These are phyloP conservation scores for Ganaspis sp. DNA, from an alignment of 1,140 invertebrate species.

Conservation along the genomic window DNA sequence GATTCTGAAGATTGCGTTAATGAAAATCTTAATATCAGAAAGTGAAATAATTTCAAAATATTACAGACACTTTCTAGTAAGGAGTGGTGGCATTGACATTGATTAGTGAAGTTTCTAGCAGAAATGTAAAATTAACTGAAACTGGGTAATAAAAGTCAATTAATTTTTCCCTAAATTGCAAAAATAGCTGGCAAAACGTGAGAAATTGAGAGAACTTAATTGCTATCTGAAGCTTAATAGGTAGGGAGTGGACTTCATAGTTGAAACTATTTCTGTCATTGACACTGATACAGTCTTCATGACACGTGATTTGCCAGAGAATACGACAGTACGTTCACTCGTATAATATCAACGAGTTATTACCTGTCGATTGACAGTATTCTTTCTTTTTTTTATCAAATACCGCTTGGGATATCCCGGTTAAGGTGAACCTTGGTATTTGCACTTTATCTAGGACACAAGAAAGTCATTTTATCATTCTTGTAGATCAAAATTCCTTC, in stretches of 20 bases:
- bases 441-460: conserved; percentile 21
- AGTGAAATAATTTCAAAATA: neutral
- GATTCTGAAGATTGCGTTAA: no score
- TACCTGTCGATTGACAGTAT: conserved; percentile 49
- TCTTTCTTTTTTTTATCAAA: conserved; percentile 36
- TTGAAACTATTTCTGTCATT: conserved; percentile 52
- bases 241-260: conserved; percentile 20
- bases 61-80: conserved; percentile 6
- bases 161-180: conserved; percentile 22
- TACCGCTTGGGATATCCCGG: conserved; percentile 27
- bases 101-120: neutral
- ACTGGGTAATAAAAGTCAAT: neutral
- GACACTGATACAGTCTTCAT: conserved; percentile 53
- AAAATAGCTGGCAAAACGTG: conserved; percentile 32
- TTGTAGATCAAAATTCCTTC: no score
- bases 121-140: neutral
- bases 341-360: conserved; percentile 45
- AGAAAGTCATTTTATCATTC: neutral
- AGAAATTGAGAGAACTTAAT: conserved; percentile 39
- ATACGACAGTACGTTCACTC: conserved; percentile 51
- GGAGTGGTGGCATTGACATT: conserved; percentile 43
- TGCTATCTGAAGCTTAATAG: neutral
- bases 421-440: conserved; percentile 34
- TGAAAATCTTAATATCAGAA: neutral
- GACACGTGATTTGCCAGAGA: conserved; percentile 41